A percentile compares a stretch with the other conserved stretches of the same genome.
Evolutionary conservation across 2,797 vertebrate species (phyloP).

Genomic region (Danio kyathit): DNA sequence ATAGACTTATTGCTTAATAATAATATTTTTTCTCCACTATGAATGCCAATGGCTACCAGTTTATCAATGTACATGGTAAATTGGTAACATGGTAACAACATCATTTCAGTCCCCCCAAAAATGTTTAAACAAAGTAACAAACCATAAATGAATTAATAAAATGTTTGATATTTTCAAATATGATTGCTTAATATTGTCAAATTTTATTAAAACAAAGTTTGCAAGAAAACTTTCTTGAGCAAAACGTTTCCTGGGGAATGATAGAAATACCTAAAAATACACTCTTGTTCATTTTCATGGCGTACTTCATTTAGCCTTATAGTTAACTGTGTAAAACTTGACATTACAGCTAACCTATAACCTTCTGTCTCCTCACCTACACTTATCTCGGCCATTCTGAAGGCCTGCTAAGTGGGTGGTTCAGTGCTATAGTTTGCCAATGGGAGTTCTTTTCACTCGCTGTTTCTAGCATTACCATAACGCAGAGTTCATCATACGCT

Average conservation of each 20-base stretch:
- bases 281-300: background rate
- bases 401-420: constrained; percentile 73
- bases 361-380: constrained; percentile 32
- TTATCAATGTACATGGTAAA: too few relatives aligned
- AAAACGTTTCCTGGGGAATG: background rate
- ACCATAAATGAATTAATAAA: too few relatives aligned
- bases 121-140: too few relatives aligned
- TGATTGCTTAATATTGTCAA: too few relatives aligned
- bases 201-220: background rate
- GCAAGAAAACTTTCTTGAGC: background rate
- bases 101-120: too few relatives aligned
- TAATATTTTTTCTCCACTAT: too few relatives aligned
- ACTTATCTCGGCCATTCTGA: constrained; percentile 40
- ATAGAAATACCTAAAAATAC: constrained; percentile 5
- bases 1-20: too few relatives aligned
- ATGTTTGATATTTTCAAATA: too few relatives aligned
- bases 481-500: constrained; percentile 34
- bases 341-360: constrained; percentile 25
- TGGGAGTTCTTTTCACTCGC: constrained; percentile 54
- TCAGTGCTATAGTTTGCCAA: constrained; percentile 56
- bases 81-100: too few relatives aligned
- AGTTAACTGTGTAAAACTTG: constrained; percentile 18
- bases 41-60: too few relatives aligned
- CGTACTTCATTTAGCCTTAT: constrained; percentile 4
- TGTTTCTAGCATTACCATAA: constrained; percentile 64